Percentiles rank a stretch among this genome's conserved stretches.
Evolutionary conservation across 1,140 invertebrate genomes (phyloP).

Genomic region (Linepithema humile): DNA sequence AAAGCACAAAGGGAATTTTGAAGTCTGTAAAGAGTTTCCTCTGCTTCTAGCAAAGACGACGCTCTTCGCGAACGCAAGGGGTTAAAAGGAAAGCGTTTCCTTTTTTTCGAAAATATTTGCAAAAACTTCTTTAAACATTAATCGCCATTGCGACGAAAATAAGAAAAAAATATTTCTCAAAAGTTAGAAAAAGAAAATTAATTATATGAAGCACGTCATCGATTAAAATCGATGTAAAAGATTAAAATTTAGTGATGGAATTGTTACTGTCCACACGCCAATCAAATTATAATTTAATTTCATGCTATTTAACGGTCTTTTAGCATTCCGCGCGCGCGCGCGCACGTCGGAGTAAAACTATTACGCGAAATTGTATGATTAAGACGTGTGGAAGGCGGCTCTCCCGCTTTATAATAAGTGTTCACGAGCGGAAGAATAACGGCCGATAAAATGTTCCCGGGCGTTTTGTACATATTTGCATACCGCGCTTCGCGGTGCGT

Average conservation of each 20-base stretch:
- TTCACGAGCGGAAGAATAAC: conserved; percentile 63
- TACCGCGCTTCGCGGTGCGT: conserved; percentile 65
- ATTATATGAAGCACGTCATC: not conserved
- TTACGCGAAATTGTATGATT: not conserved
- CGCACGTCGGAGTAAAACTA: not conserved
- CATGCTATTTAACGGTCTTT: not conserved
- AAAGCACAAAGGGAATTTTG: conserved; percentile 47
- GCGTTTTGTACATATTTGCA: conserved; percentile 76
- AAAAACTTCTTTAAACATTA: not conserved
- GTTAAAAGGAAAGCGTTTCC: conserved; percentile 11
- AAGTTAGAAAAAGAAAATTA: not conserved
- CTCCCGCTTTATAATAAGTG: conserved; percentile 1
- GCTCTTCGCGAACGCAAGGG: not conserved
- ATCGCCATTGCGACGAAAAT: not conserved
- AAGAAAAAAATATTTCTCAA: not conserved
- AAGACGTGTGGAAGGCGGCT: not conserved
- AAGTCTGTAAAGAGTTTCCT: conserved; percentile 7
- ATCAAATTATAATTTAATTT: not conserved
- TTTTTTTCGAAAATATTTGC: conserved; percentile 22
- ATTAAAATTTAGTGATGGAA: not conserved
- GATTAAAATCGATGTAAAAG: not conserved
- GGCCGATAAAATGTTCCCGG: conserved; percentile 61
- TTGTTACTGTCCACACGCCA: not conserved
- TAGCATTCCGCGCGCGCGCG: not conserved
- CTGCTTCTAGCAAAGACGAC: conserved; percentile 5